Base-by-base conservation (phyloP, 1,140 invertebrate genomes). In the Ganaspis sp. region DNA sequence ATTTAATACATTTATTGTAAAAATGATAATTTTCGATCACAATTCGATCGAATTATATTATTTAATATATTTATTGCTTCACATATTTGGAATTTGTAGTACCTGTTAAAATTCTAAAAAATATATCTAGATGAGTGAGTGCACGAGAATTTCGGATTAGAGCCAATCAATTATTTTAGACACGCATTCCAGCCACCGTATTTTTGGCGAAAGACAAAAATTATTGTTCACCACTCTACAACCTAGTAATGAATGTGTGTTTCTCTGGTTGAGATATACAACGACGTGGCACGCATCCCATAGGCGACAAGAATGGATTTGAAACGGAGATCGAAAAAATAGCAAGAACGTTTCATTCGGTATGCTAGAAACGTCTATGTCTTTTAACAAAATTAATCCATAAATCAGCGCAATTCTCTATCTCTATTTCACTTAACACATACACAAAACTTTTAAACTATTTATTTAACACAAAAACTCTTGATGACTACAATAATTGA, bases 101-200 rank as follows among this genome's bases (percentile, higher is more conserved):
- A 40, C 38, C 4, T 40, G 11, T 40, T 40, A 1, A 12, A 40
- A 40, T 40, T 40, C 37, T 38, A 40, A 12, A 40, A 40, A 40
- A 40, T 40, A 1, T 40, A 40, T 40, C 38, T 40, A 40, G 12
- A 34, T 34, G 38, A 40, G 38, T 12, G 38, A 40, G 38, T 40
- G 53, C 82, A 80, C 72, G 80, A 79, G 72, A 82, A 70, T 53
- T 69, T 71, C 15, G 72, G 76, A 80, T 82, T 84, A 84, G 74
- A 75, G 40, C 29, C 76, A 81, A 83, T 83, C 80, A 84, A 84
- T 84, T 82, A 80, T 64, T 29, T 54, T 21, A 54, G 49, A 69
- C 17, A 26, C 26, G 23, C 49, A 42, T 42, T 38, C 17, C 38
- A 29, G 64, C 45, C 74, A 26, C 19, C 49, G 49, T 53, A 17